Evolutionary conservation across 2,797 vertebrate species (phyloP).

Genomic region (Echiichthys vipera): DNA sequence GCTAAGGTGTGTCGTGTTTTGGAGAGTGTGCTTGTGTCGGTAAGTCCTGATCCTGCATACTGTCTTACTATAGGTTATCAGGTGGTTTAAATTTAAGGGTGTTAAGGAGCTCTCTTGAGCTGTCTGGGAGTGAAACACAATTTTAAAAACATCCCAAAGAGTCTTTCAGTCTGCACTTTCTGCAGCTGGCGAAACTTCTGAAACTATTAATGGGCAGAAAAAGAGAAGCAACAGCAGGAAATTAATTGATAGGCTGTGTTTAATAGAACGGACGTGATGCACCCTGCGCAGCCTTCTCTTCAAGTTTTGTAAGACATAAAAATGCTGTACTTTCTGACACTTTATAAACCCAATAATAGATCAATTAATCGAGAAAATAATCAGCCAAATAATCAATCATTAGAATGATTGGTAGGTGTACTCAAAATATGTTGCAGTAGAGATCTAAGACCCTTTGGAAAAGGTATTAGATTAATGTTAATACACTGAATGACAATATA

Average conservation of each 20-base stretch:
- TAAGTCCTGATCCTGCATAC: conserved; percentile 28
- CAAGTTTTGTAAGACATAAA: too few species aligned
- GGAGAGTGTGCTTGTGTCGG: not conserved
- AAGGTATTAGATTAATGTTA: too few species aligned
- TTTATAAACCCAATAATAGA: not conserved
- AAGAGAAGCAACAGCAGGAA: conserved; percentile 20
- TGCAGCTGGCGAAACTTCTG: conserved; percentile 23
- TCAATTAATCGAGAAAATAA: not conserved
- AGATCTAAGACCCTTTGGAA: not conserved
- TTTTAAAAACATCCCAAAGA: conserved; percentile 15
- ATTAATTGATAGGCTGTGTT: conserved; percentile 17
- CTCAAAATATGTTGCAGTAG: not conserved
- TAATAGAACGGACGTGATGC: conserved; percentile 9
- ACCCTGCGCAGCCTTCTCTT: not conserved
- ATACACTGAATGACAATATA: too few species aligned
- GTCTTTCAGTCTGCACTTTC: conserved; percentile 6
- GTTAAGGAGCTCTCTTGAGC: conserved; percentile 18
- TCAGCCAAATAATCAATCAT: not conserved
- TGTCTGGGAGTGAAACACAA: conserved; percentile 4
- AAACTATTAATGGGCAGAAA: not conserved
- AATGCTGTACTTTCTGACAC: too few species aligned
- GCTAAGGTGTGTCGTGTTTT: conserved; percentile 14
- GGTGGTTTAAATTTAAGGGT: conserved; percentile 14
- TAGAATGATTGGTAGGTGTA: not conserved
- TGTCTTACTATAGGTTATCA: conserved; percentile 3